phyloP scores from a whole-genome alignment of 2,113 vertebrate genomes.

The Trematocara unimaculatum region DNA sequence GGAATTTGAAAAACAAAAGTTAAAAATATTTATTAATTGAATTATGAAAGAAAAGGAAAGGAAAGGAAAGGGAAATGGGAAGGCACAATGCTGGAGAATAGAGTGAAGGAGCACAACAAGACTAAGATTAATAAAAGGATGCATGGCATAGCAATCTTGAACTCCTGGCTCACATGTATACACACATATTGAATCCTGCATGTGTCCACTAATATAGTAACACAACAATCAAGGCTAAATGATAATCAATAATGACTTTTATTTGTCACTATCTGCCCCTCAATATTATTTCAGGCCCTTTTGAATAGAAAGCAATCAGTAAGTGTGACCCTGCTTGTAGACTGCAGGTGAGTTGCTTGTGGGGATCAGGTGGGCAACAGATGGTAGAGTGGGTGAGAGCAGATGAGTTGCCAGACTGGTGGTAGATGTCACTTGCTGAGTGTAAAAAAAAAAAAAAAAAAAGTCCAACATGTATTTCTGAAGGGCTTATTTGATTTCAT shows the following conservation, averaged over 20 bases:
- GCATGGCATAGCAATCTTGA: not conserved
- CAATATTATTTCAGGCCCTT: not conserved
- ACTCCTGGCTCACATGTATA: not conserved
- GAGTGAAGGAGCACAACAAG: not conserved
- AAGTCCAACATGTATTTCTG: not conserved
- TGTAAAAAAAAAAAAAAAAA: not conserved
- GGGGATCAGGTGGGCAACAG: slow-evolving; percentile 48
- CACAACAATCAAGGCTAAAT: not conserved
- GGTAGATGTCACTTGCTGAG: slow-evolving; percentile 11
- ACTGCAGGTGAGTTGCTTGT: not conserved
- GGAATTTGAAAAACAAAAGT: not conserved
- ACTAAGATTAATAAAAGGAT: not conserved
- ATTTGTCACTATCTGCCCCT: not conserved
- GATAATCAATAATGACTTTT: not conserved
- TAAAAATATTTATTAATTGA: not conserved
- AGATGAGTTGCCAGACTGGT: slow-evolving; percentile 42
- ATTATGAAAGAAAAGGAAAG: not conserved
- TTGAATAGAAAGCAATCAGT: not conserved
- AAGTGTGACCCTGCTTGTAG: not conserved
- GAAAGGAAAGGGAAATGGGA: not conserved
- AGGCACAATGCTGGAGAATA: not conserved
- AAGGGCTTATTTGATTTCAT: not conserved
- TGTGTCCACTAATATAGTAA: not conserved
- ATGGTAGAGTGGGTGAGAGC: slow-evolving; percentile 42
- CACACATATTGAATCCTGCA: not conserved